phyloP scores from a whole-genome alignment of 2,888 invertebrate species.

The Yponomeuta evonymella region DNA sequence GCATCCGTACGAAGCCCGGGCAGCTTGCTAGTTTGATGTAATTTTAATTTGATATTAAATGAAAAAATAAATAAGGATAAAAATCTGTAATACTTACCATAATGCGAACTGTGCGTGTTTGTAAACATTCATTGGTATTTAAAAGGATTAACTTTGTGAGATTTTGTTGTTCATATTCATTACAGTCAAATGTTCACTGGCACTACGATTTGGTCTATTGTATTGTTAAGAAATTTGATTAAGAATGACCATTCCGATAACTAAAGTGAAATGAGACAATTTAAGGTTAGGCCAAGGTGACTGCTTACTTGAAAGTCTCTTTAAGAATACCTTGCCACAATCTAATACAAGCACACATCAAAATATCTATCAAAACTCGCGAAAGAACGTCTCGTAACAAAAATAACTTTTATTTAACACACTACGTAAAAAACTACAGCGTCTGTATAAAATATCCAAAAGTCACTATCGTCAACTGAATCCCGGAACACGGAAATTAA shows the following conservation, averaged over 20 bases:
- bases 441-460: conserved; percentile 22
- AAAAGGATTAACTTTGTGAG: neutral
- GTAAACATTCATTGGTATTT: conserved; percentile 6
- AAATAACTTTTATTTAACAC: conserved; percentile 1
- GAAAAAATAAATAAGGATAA: neutral
- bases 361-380: conserved; percentile 9
- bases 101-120: neutral
- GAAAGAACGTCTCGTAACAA: conserved; percentile 3
- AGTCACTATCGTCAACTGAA: conserved; percentile 22
- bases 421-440: conserved; percentile 2
- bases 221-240: neutral
- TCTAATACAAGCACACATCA: neutral
- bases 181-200: neutral
- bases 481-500: conserved; percentile 20
- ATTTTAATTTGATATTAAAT: neutral
- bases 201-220: neutral
- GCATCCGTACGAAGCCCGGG: too few species aligned
- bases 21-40: too few species aligned
- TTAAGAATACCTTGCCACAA: neutral
- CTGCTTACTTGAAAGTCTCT: neutral
- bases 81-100: neutral
- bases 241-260: neutral
- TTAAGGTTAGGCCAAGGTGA: neutral
- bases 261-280: neutral
- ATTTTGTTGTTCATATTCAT: neutral